Evolutionary conservation across 2,113 vertebrate species (phyloP), one percentile per base, ranked within the genome.

Genomic region (Pelobates fuscus): DNA sequence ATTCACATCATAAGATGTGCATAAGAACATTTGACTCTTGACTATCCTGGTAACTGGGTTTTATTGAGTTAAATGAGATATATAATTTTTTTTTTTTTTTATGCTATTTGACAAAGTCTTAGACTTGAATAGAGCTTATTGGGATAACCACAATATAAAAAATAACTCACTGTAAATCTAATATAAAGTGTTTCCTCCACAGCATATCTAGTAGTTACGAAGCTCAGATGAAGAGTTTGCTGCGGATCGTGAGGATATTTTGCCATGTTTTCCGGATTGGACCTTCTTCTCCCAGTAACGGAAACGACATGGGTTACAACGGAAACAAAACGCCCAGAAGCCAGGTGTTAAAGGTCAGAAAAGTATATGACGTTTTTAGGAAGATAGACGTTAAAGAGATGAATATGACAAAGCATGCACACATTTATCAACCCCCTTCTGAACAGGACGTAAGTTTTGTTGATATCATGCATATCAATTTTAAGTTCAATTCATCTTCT

Each of bases 151-250:
- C 5, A 37, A 37, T 37, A 10, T 37, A 6, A 37, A 5, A 37
- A 6, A 37, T 37, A 37, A n/a, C n/a, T 37, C 10, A 37, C 32
- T 37, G 5, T 37, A 6, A 37, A 37, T 6, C 32, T 37, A 37
- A 37, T 6, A 37, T 37, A 5, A 1, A 37, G 5, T 37, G 32
- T 77, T 76, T 77, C 76, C 23, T 70, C 65, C 57, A 44, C 84
- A 99, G 97, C 87, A 86, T 99, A 46, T 99, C 97, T 83, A 99
- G 97, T 89, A 99, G 89, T 90, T 99, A 93, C 61, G 97, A 99
- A 81, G 95, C 95, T 79, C 97, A 99, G 81, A 99, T 97, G 94
- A 99, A 98, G 89, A 98, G 96, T 86, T 90, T 99, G 68, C 90
- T 98, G 84, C 94, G 95, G 84, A 98, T 99, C 54, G 90, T 98